A percentile compares a stretch with the other conserved stretches of the same genome.
Evolutionary conservation across 2,113 vertebrate genomes (phyloP).

Genomic region (Serinus canaria): DNA sequence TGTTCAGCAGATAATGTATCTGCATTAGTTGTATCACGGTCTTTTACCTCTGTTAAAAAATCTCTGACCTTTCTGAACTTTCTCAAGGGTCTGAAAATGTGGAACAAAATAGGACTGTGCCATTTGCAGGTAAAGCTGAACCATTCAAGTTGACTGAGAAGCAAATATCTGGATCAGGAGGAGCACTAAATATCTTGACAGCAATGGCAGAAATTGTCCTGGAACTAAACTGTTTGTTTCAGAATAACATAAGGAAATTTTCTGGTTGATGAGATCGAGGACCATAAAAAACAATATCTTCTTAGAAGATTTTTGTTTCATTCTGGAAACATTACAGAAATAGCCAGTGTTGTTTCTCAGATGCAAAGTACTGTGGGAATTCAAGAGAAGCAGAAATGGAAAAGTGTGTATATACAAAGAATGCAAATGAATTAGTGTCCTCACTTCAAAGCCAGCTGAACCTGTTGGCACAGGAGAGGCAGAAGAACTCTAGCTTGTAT

Average conservation of each 20-base stretch:
- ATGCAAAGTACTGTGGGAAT: constrained; percentile 66
- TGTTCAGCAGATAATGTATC: constrained; percentile 70
- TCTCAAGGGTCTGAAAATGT: constrained; percentile 66
- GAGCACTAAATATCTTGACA: constrained; percentile 70
- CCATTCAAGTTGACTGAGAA: constrained; percentile 76
- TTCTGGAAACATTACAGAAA: constrained; percentile 65
- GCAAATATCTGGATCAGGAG: constrained; percentile 70
- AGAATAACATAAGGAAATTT: constrained; percentile 68
- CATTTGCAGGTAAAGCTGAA: constrained; percentile 64
- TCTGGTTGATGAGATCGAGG: constrained; percentile 73
- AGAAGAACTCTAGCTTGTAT: constrained; percentile 68
- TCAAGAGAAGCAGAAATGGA: constrained; percentile 67
- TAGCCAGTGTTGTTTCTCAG: constrained; percentile 44
- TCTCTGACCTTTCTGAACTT: constrained; percentile 66
- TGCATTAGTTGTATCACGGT: constrained; percentile 55
- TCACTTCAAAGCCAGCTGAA: constrained; percentile 75
- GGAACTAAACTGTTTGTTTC: constrained; percentile 72
- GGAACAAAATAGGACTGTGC: constrained; percentile 66
- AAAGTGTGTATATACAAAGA: constrained; percentile 60
- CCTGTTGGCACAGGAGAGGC: constrained; percentile 62
- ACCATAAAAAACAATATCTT: constrained; percentile 76
- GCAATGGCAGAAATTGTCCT: constrained; percentile 61
- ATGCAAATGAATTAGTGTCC: constrained; percentile 63
- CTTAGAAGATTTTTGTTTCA: constrained; percentile 58
- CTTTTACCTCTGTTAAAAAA: constrained; percentile 69